phyloP scores from a whole-genome alignment of 2,797 vertebrate species.

The Spea hammondii region DNA sequence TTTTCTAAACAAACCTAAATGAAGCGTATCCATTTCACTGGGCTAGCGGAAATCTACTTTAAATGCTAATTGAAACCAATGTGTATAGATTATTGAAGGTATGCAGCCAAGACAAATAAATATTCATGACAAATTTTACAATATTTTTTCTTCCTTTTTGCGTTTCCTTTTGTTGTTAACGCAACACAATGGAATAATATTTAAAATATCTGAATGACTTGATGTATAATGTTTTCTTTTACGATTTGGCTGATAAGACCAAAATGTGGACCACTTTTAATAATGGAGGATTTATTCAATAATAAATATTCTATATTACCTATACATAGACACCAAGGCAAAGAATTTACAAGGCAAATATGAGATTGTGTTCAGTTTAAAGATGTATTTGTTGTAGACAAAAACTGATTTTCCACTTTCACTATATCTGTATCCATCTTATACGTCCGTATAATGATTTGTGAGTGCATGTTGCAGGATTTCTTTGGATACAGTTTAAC shows the following conservation, averaged over 20 bases:
- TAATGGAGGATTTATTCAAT: too few relatives aligned
- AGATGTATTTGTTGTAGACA: too few relatives aligned
- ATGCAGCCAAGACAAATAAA: slow-evolving; percentile 21
- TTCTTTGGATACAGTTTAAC: slow-evolving; percentile 58
- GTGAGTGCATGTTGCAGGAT: slow-evolving; percentile 59
- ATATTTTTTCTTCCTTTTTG: slow-evolving; percentile 16
- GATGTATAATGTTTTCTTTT: too few relatives aligned
- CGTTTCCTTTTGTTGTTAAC: slow-evolving; percentile 1
- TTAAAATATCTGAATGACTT: too few relatives aligned
- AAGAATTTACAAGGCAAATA: not conserved
- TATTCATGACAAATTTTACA: slow-evolving; percentile 16
- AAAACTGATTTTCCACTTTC: slow-evolving; percentile 53
- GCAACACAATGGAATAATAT: too few relatives aligned
- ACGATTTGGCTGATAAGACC: too few relatives aligned
- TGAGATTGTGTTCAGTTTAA: not conserved
- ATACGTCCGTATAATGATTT: slow-evolving; percentile 54
- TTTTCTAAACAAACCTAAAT: slow-evolving; percentile 46
- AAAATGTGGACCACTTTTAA: too few relatives aligned
- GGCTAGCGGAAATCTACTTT: slow-evolving; percentile 38
- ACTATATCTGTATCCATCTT: slow-evolving; percentile 33
- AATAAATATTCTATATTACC: too few relatives aligned
- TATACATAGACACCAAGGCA: too few relatives aligned
- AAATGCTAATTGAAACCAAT: slow-evolving; percentile 56
- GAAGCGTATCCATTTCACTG: slow-evolving; percentile 48
- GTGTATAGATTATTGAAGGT: slow-evolving; percentile 46